Conservation (phyloP, 2,888 invertebrate species). For the Petrolisthes manimaculis region DNA sequence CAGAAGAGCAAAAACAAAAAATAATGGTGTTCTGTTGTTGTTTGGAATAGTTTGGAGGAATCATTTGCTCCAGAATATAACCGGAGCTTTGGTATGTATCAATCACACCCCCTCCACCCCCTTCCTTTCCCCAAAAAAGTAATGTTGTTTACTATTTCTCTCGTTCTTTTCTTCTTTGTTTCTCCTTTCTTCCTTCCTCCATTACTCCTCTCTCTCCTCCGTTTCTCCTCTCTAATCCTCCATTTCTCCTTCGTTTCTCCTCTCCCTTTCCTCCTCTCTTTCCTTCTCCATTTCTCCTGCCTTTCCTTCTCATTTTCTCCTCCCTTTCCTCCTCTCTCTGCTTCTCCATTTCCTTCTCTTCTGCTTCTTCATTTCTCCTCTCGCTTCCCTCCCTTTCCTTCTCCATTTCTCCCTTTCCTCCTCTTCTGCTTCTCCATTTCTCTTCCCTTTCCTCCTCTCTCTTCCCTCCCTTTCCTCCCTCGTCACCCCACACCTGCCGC, state of each 20-base stretch:
- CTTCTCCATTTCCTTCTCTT: neutral
- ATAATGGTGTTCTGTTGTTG: too few species aligned
- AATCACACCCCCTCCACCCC: too few species aligned
- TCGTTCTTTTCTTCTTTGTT: neutral
- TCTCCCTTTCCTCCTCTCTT: neutral
- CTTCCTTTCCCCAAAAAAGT: too few species aligned
- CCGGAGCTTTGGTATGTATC: too few species aligned
- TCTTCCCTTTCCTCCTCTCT: constrained; percentile 1
- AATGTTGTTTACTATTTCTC: too few species aligned
- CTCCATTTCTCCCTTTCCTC: neutral
- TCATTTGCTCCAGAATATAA: too few species aligned
- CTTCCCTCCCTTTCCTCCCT: neutral
- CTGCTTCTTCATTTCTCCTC: neutral
- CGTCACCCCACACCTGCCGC: neutral
- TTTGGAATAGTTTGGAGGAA: too few species aligned
- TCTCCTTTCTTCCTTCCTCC: neutral
- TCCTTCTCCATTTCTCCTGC: too few species aligned
- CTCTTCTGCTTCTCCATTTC: neutral
- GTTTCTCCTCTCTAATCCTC: neutral
- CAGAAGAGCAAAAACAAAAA: too few species aligned
- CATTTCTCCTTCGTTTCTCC: neutral
- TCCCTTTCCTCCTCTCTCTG: neutral
- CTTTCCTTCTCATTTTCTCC: too few species aligned
- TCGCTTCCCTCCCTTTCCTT: neutral
- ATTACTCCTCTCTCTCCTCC: neutral